These are phyloP conservation scores for Sphaerophoria rueppellii DNA, from an alignment of 2,888 invertebrate genomes.

Conservation along the genomic window DNA sequence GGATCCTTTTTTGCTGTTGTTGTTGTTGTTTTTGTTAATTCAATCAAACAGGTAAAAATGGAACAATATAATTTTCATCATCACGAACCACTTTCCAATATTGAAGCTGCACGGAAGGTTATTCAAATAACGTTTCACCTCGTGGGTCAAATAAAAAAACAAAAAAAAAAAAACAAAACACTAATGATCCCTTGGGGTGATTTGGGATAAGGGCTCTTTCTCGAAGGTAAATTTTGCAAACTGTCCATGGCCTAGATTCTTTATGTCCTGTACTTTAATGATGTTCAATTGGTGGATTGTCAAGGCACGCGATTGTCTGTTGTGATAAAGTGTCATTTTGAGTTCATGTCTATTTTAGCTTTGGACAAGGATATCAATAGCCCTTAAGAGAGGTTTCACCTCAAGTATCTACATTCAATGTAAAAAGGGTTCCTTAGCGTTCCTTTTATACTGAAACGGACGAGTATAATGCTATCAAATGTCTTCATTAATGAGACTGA, in stretches of 20 bases:
- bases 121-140: slow-evolving; percentile 32
- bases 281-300: slow-evolving; percentile 46
- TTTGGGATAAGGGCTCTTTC: neutral
- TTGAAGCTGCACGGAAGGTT: slow-evolving; percentile 53
- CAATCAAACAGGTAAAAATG: slow-evolving; percentile 41
- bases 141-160: slow-evolving; percentile 42
- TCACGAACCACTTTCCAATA: slow-evolving; percentile 62
- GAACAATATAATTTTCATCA: slow-evolving; percentile 38
- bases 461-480: too few species aligned
- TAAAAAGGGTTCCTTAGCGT: too few species aligned
- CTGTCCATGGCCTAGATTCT: slow-evolving; percentile 63
- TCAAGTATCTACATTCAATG: too few species aligned
- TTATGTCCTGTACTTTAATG: slow-evolving; percentile 20
- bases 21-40: slow-evolving; percentile 1
- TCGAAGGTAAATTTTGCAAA: too few species aligned
- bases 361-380: neutral
- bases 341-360: neutral
- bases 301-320: slow-evolving; percentile 55
- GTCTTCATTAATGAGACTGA: too few species aligned
- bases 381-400: too few species aligned
- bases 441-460: too few species aligned
- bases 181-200: slow-evolving; percentile 22
- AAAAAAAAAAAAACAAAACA: slow-evolving; percentile 6
- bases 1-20: slow-evolving; percentile 17
- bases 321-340: slow-evolving; percentile 25